A percentile compares a stretch with the other conserved stretches of the same genome.
Conservation (phyloP, 2,113 vertebrate genomes). For the Emydura subglobosa region DNA sequence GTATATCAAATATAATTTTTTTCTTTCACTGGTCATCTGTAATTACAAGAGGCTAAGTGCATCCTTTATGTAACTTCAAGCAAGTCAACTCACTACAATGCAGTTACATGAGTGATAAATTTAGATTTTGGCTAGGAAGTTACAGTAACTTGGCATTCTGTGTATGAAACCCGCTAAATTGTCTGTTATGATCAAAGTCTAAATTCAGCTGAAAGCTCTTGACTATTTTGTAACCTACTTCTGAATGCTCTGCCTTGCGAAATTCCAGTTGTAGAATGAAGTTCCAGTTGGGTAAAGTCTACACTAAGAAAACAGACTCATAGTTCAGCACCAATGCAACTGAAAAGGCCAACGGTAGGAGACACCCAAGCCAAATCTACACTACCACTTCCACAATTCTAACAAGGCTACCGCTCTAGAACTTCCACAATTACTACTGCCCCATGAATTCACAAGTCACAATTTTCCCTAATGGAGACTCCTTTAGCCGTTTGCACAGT, state of each 20-base stretch:
- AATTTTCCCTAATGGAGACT: background rate
- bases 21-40: background rate
- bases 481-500: too few species aligned
- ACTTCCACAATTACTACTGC: background rate
- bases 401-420: too few species aligned
- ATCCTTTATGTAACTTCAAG: background rate
- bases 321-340: background rate
- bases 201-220: background rate
- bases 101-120: background rate
- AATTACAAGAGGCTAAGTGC: background rate
- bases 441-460: background rate
- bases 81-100: background rate
- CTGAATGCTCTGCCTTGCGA: background rate
- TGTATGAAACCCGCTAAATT: background rate
- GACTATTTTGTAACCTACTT: background rate
- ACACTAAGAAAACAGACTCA: background rate
- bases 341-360: background rate
- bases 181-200: background rate
- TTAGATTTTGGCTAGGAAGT: background rate
- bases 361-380: background rate
- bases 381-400: background rate
- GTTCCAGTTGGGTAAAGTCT: background rate
- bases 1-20: background rate
- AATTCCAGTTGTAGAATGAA: background rate
- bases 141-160: background rate